Conservation (phyloP, 1,140 invertebrate genomes). For the Cyphomyrmex costatus region DNA sequence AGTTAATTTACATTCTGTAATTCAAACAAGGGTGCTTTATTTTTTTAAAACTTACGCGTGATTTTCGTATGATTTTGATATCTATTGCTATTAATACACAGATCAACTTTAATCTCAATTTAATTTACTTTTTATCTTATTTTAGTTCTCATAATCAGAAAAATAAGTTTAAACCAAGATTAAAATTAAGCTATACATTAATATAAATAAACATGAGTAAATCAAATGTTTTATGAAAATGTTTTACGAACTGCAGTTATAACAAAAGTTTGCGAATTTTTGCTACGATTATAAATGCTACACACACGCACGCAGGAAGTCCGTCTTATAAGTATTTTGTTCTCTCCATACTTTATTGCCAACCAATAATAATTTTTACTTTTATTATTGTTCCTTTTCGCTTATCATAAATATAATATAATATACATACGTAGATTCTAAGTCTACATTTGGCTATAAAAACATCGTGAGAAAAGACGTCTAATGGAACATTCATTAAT, state of each 20-base stretch:
- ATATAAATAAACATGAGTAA: no score
- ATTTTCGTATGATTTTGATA: no score
- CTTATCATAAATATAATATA: neutral
- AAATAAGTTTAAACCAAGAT: no score
- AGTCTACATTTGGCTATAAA: neutral
- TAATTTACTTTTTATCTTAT: no score
- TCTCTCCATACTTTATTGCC: neutral
- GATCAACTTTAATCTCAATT: no score
- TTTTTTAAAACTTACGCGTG: no score
- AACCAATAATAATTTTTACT: neutral
- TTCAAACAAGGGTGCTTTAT: no score
- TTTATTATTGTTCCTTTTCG: neutral
- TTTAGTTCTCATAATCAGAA: no score
- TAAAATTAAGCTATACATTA: no score
- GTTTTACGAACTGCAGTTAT: slow-evolving; percentile 15
- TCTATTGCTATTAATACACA: no score
- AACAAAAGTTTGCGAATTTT: slow-evolving; percentile 13
- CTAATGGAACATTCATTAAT: slow-evolving; percentile 3
- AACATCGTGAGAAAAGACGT: neutral
- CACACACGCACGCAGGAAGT: neutral
- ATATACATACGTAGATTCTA: neutral
- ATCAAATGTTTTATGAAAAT: no score
- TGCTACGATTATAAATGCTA: slow-evolving; percentile 8
- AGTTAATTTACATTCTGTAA: no score
- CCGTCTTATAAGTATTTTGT: neutral